Conservation (phyloP, 2,113 vertebrate species). For the Phodopus roborovskii region DNA sequence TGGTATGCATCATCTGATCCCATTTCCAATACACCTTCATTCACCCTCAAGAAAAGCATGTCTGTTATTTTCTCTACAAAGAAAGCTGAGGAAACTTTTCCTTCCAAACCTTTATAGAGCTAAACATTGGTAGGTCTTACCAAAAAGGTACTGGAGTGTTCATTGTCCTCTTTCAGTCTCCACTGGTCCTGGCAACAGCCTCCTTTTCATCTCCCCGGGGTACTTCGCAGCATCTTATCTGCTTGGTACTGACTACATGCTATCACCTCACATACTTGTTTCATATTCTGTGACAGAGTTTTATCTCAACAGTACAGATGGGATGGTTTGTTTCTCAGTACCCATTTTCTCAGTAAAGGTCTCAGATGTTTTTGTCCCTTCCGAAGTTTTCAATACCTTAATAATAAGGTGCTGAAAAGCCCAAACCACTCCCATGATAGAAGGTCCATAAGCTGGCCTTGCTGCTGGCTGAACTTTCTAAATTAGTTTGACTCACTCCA, state of each 20-base stretch:
- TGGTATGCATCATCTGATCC: not conserved
- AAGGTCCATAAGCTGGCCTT: not conserved
- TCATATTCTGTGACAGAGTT: not conserved
- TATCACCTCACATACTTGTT: not conserved
- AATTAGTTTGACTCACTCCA: not conserved
- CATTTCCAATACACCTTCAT: not conserved
- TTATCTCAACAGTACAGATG: not conserved
- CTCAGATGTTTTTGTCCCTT: not conserved
- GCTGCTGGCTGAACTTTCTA: not conserved
- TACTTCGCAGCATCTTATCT: not conserved
- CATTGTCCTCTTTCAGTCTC: not conserved
- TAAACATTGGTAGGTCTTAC: not conserved
- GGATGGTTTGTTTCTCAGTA: slow-evolving; percentile 40
- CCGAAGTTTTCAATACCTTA: slow-evolving; percentile 12
- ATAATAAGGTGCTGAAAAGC: not conserved
- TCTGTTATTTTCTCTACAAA: slow-evolving; percentile 19
- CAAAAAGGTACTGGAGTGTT: not conserved
- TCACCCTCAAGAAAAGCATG: not conserved
- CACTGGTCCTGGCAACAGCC: not conserved
- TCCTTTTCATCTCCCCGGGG: not conserved
- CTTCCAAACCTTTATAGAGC: not conserved
- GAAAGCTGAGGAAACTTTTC: not conserved
- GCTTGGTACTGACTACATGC: not conserved
- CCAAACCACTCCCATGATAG: not conserved
- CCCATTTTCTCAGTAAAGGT: not conserved